Percentiles rank a stretch among this genome's conserved stretches.
phyloP scores from a whole-genome alignment of 2,797 vertebrate species.

The Alfaro cultratus region DNA sequence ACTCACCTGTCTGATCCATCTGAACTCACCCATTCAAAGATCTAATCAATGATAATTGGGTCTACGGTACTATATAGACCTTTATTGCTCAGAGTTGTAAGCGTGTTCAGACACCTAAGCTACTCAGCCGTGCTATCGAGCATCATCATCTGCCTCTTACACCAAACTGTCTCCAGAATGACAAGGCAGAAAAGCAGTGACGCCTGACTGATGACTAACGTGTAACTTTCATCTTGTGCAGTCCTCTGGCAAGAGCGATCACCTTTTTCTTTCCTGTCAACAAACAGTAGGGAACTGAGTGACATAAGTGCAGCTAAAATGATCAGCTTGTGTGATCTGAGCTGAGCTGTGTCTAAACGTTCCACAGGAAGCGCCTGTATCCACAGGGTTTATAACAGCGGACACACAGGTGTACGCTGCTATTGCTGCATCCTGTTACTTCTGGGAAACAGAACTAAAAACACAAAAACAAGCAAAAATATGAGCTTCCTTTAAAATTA shows the following conservation, averaged over 20 bases:
- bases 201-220: conserved; percentile 30
- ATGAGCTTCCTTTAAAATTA: not conserved
- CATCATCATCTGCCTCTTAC: not conserved
- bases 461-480: not conserved
- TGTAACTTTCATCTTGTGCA: conserved; percentile 7
- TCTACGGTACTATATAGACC: not conserved
- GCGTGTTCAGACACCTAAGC: not conserved
- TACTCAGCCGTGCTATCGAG: conserved; percentile 1
- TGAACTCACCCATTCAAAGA: conserved; percentile 4
- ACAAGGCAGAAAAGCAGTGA: conserved; percentile 5
- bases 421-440: not conserved
- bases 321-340: conserved; percentile 54
- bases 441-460: not conserved
- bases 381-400: conserved; percentile 56
- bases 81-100: not conserved
- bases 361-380: conserved; percentile 60
- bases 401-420: conserved; percentile 35
- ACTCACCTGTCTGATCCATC: not conserved
- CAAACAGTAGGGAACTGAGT: conserved; percentile 19
- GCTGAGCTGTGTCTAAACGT: conserved; percentile 57
- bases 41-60: not conserved
- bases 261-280: conserved; percentile 29
- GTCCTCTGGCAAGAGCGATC: conserved; percentile 27
- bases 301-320: conserved; percentile 56
- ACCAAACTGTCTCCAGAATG: not conserved